Evolutionary conservation across 2,113 vertebrate genomes (phyloP).

Genomic region (Papio anubis): DNA sequence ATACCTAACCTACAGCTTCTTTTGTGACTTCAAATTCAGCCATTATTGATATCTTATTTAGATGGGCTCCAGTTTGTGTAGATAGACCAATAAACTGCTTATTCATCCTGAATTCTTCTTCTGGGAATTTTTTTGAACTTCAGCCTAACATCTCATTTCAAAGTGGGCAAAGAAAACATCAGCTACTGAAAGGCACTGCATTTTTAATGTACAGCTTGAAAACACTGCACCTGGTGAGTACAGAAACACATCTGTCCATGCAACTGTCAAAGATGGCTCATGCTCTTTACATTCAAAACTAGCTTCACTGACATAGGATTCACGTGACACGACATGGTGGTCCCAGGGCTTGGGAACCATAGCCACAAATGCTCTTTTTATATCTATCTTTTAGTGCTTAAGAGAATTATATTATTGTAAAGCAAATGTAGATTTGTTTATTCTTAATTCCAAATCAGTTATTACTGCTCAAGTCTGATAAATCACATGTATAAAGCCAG

Average conservation of each 20-base stretch:
- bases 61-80: conserved; percentile 26
- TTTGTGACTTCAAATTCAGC: conserved; percentile 26
- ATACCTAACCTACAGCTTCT: neutral
- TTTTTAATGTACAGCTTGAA: conserved; percentile 63
- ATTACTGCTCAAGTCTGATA: neutral
- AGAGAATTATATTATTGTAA: conserved; percentile 18
- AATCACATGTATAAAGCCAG: neutral
- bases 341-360: neutral
- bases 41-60: conserved; percentile 30
- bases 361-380: neutral
- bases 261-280: conserved; percentile 13
- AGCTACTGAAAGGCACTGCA: conserved; percentile 30
- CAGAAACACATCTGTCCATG: conserved; percentile 32
- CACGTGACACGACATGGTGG: accelerated
- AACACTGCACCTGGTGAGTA: neutral
- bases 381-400: neutral
- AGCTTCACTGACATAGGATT: accelerated
- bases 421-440: conserved; percentile 22
- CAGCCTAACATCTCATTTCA: conserved; percentile 62
- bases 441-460: conserved; percentile 11
- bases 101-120: conserved; percentile 69
- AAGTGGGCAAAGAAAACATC: conserved; percentile 53
- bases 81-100: conserved; percentile 69
- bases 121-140: conserved; percentile 67
- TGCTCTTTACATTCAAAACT: neutral